Percentiles rank a stretch among this genome's conserved stretches.
Evolutionary conservation across 2,888 invertebrate species (phyloP).

Genomic region (Nemapogon koenigi): DNA sequence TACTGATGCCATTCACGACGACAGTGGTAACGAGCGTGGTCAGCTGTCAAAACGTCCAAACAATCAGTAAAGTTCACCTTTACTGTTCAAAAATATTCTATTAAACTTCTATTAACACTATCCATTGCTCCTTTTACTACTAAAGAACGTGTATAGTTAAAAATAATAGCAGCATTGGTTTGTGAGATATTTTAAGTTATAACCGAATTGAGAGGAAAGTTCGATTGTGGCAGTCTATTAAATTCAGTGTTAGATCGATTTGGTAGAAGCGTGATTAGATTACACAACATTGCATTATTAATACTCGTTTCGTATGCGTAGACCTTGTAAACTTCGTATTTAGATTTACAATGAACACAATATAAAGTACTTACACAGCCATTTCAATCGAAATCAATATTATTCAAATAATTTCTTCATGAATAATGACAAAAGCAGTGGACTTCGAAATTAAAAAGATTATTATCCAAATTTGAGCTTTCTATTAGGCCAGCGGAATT

Average conservation of each 20-base stretch:
- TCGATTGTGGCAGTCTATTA: constrained; percentile 49
- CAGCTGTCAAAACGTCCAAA: constrained; percentile 64
- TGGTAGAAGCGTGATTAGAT: constrained; percentile 46
- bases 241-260: constrained; percentile 51
- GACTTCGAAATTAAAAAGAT: too few species aligned
- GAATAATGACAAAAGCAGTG: too few species aligned
- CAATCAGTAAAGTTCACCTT: constrained; percentile 33
- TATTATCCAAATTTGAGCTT: too few species aligned
- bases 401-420: too few species aligned
- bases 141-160: background rate
- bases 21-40: constrained; percentile 61
- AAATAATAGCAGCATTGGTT: background rate
- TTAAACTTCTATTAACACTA: constrained; percentile 9
- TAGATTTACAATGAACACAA: too few species aligned
- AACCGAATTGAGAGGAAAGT: constrained; percentile 20
- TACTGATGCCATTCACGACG: constrained; percentile 58
- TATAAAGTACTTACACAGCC: too few species aligned
- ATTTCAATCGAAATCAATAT: too few species aligned
- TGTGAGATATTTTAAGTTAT: background rate
- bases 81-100: constrained; percentile 1
- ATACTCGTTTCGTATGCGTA: constrained; percentile 5
- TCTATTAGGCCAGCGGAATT: too few species aligned
- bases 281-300: too few species aligned
- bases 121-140: constrained; percentile 14
- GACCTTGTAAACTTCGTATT: constrained; percentile 3